Percentiles rank a stretch among this genome's conserved stretches.
Conservation (phyloP, 1,140 invertebrate species). For the Nylanderia fulva region DNA sequence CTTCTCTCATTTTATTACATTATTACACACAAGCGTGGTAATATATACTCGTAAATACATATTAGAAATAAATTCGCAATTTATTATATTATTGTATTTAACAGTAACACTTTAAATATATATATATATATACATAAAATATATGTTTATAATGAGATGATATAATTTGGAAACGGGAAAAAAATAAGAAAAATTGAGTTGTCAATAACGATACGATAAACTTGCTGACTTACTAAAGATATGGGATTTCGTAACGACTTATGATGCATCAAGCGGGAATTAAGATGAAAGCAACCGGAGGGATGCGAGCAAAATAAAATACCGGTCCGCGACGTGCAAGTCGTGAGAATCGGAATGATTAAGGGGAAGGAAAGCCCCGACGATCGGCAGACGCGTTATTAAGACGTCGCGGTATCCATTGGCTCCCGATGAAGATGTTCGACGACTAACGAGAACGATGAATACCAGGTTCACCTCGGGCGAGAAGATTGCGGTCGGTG, state of each 20-base stretch:
- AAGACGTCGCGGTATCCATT: constrained; percentile 68
- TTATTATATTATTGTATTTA: neutral
- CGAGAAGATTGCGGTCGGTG: constrained; percentile 57
- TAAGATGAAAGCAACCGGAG: neutral
- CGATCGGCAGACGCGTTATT: constrained; percentile 66
- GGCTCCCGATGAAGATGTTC: constrained; percentile 72
- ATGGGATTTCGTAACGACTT: neutral
- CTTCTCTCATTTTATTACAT: neutral
- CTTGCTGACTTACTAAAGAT: neutral
- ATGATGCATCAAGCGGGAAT: constrained; percentile 16
- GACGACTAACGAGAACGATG: constrained; percentile 72
- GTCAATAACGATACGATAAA: neutral
- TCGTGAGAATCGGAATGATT: constrained; percentile 67
- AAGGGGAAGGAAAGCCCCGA: constrained; percentile 59
- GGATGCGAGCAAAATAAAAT: constrained; percentile 54
- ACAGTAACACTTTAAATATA: neutral
- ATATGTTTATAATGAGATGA: neutral
- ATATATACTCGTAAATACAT: neutral
- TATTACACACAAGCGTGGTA: neutral
- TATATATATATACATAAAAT: no score
- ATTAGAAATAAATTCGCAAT: neutral
- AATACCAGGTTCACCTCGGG: constrained; percentile 62
- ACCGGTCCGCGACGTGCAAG: constrained; percentile 46
- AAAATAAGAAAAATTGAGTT: neutral
- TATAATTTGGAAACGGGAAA: no score